Conservation (phyloP, 2,113 vertebrate species). For the Procavia capensis region DNA sequence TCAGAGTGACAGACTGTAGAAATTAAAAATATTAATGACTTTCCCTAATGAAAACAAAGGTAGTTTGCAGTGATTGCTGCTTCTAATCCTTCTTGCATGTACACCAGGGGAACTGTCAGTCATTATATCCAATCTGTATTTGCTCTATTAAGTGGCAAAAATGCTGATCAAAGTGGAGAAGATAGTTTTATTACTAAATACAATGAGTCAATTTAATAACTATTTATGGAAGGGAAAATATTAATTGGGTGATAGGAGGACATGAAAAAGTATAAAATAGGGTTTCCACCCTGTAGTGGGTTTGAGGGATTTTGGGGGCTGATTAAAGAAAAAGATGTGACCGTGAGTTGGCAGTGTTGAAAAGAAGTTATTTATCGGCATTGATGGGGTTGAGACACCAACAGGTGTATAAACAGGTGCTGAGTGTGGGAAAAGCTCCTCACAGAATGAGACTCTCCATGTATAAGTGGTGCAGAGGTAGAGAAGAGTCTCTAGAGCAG, state of each 20-base stretch:
- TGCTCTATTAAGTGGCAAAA: background rate
- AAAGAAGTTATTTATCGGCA: background rate
- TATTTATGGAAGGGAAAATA: constrained; percentile 1
- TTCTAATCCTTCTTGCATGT: background rate
- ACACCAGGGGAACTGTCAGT: background rate
- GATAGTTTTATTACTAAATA: background rate
- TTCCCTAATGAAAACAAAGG: background rate
- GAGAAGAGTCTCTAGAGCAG: background rate
- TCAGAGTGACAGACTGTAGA: background rate
- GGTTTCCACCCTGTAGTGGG: background rate
- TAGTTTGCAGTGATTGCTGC: background rate
- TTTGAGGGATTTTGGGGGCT: background rate
- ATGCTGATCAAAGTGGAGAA: background rate
- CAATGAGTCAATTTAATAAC: background rate
- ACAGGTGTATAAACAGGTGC: too few relatives aligned
- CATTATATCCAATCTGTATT: background rate
- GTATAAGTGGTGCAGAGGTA: background rate
- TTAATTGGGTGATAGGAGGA: background rate
- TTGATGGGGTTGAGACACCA: too few relatives aligned
- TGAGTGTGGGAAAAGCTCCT: background rate
- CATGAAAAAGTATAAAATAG: constrained; percentile 4
- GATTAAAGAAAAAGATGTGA: background rate
- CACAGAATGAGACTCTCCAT: background rate
- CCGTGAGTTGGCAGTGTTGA: background rate
- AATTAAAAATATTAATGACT: background rate